Base-by-base conservation (phyloP, 1,140 invertebrate genomes). In the Platorchestia sp. region DNA sequence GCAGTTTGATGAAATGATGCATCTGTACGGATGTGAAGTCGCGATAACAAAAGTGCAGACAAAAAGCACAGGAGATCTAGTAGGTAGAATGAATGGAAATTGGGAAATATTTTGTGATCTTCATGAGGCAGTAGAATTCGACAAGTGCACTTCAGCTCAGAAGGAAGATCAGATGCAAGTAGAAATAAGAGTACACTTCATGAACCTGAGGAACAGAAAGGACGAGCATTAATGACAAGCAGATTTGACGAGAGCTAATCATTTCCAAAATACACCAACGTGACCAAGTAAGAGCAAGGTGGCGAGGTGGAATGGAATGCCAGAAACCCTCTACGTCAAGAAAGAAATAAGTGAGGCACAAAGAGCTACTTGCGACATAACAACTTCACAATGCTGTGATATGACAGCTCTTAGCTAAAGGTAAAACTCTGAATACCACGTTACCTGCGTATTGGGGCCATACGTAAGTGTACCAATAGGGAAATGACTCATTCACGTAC, bases 121-220 rank as follows among this genome's bases (percentile, higher is more conserved):
- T 14, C 59, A 75, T 14, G 59, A 19, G 59, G 59, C 59, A n/a
- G 59, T 36, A 75, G 10, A 14, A 75, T 10, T 75, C 59, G 59
- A 75, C 1, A 75, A 27, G 14, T 75, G 36, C 14, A 75, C 59
- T 75, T 90, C 87, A 90, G 87, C 36, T 90, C 87, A 90, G 87
- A 42, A 90, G 87, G 36, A 90, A 90, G 87, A 36, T 45, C 27
- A 90, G 44, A 90, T 90, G 87, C 41, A 90, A 43, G 87, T 90
- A 90, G 87, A 90, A 44, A 90, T 45, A 43, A 44, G 87, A 90
- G 41, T 42, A 90, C 44, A 90, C 87, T 36, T 90, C 87, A 41
- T 90, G 44, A 42, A 90, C 41, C 87, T 90, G 87, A 41, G 36
- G 44, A 43, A 42, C 87, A 90, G 41, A 44, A 44, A 42, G 40